These are phyloP conservation scores for Drosophila ananassae DNA, from an alignment of 1,140 invertebrate species.

Conservation along the genomic window DNA sequence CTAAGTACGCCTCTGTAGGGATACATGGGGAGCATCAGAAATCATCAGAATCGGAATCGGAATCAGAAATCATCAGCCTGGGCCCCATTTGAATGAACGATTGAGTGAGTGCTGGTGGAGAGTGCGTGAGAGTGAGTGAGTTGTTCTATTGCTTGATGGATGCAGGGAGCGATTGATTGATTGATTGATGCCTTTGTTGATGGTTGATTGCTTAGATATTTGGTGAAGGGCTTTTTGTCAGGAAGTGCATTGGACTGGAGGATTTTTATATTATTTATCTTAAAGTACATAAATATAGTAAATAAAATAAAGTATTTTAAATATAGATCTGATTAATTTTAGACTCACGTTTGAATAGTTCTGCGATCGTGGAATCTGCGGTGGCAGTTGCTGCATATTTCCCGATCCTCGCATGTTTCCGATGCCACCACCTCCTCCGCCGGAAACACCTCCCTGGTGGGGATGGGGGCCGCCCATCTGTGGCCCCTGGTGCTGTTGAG, in stretches of 20 bases:
- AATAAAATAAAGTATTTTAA: background rate
- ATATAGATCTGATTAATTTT: slow-evolving; percentile 20
- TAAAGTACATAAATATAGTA: background rate
- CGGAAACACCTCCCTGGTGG: slow-evolving; percentile 13
- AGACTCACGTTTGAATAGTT: slow-evolving; percentile 69
- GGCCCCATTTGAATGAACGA: slow-evolving; percentile 62
- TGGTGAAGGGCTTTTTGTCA: background rate
- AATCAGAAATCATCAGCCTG: slow-evolving; percentile 33
- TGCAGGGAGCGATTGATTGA: slow-evolving; percentile 48
- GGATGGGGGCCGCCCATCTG: slow-evolving; percentile 12
- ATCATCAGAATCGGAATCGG: slow-evolving; percentile 42
- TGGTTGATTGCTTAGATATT: slow-evolving; percentile 46
- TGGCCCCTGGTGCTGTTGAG: slow-evolving; percentile 27
- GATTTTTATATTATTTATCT: background rate
- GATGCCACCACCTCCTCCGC: slow-evolving; percentile 26
- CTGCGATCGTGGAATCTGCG: slow-evolving; percentile 60
- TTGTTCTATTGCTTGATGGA: slow-evolving; percentile 66
- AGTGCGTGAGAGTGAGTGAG: slow-evolving; percentile 41
- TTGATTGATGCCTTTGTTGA: slow-evolving; percentile 62
- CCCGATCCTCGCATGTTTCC: slow-evolving; percentile 47
- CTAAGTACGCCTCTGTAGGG: slow-evolving; percentile 12
- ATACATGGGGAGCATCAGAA: slow-evolving; percentile 26
- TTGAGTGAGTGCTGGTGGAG: slow-evolving; percentile 27
- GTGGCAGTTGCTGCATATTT: slow-evolving; percentile 64
- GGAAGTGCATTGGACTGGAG: no score